Evolutionary conservation across 2,888 invertebrate species (phyloP).

Genomic region (Aleiodes leptofemur): DNA sequence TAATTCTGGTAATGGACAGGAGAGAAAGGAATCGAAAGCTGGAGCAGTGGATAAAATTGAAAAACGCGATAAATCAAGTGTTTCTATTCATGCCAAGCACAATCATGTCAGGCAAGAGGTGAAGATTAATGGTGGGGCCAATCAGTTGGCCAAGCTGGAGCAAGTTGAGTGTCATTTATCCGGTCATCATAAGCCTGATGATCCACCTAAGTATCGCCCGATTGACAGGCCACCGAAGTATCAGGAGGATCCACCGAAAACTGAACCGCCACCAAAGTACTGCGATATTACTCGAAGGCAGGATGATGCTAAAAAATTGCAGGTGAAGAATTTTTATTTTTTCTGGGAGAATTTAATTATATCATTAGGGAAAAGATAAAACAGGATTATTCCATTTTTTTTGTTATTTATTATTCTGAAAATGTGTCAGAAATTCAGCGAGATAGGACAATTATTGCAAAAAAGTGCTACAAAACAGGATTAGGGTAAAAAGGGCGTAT

Average conservation of each 20-base stretch:
- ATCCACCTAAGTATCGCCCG: slow-evolving; percentile 70
- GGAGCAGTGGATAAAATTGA: slow-evolving; percentile 54
- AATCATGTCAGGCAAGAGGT: slow-evolving; percentile 62
- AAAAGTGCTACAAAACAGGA: no score
- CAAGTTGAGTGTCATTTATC: slow-evolving; percentile 60
- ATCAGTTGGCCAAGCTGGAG: slow-evolving; percentile 59
- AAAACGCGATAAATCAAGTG: slow-evolving; percentile 57
- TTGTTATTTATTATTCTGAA: no score
- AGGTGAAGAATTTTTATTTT: slow-evolving; percentile 57
- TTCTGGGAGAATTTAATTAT: no score
- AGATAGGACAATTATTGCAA: no score
- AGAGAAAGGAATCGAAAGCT: slow-evolving; percentile 52
- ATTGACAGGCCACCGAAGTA: slow-evolving; percentile 70
- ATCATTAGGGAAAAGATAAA: no score
- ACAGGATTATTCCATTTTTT: no score
- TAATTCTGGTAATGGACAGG: slow-evolving; percentile 58
- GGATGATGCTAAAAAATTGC: slow-evolving; percentile 66
- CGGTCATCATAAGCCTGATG: slow-evolving; percentile 53
- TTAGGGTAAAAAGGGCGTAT: no score
- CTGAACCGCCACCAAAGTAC: slow-evolving; percentile 70
- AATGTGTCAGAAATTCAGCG: no score
- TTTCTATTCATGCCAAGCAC: slow-evolving; percentile 55
- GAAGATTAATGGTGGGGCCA: slow-evolving; percentile 56
- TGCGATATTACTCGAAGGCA: slow-evolving; percentile 66
- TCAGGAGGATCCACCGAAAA: slow-evolving; percentile 65